A percentile compares a stretch with the other conserved stretches of the same genome.
phyloP scores from a whole-genome alignment of 2,888 invertebrate genomes.

The Brachyopa scutellaris region DNA sequence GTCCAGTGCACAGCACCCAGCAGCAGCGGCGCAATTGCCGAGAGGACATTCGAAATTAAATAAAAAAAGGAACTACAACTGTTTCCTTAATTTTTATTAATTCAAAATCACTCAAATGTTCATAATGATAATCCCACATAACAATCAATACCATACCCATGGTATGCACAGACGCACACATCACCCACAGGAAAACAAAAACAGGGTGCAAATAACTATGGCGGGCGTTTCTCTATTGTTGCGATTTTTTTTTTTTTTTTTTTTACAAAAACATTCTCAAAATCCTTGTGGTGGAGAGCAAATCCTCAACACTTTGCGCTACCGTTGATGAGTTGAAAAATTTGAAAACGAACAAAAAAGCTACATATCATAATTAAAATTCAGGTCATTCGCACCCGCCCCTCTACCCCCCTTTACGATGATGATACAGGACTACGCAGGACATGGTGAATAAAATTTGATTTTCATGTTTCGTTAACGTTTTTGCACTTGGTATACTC shows the following conservation, averaged over 20 bases:
- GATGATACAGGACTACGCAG: not conserved
- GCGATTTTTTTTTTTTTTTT: conserved; percentile 15
- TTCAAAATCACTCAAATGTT: conserved; percentile 80
- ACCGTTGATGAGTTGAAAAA: not conserved
- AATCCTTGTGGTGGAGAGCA: not conserved
- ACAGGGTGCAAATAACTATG: conserved; percentile 33
- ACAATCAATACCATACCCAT: conserved; percentile 57
- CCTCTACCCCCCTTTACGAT: not conserved
- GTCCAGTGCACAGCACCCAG: conserved; percentile 54
- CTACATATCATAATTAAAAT: conserved; percentile 51
- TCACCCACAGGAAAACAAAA: conserved; percentile 53
- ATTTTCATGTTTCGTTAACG: conserved; percentile 25
- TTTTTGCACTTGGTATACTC: conserved; percentile 17
- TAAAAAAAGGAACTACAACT: conserved; percentile 75
- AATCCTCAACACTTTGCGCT: not conserved
- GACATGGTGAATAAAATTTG: conserved; percentile 4
- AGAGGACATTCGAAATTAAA: conserved; percentile 53
- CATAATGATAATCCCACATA: conserved; percentile 80
- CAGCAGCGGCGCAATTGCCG: conserved; percentile 7
- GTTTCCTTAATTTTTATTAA: conserved; percentile 79
- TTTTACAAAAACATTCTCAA: not conserved
- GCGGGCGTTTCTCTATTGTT: conserved; percentile 34
- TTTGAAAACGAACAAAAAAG: not conserved
- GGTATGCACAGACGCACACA: not conserved
- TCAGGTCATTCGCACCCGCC: conserved; percentile 57